These are phyloP conservation scores for Aphidius colemani DNA, from an alignment of 2,888 invertebrate genomes.

Conservation along the genomic window DNA sequence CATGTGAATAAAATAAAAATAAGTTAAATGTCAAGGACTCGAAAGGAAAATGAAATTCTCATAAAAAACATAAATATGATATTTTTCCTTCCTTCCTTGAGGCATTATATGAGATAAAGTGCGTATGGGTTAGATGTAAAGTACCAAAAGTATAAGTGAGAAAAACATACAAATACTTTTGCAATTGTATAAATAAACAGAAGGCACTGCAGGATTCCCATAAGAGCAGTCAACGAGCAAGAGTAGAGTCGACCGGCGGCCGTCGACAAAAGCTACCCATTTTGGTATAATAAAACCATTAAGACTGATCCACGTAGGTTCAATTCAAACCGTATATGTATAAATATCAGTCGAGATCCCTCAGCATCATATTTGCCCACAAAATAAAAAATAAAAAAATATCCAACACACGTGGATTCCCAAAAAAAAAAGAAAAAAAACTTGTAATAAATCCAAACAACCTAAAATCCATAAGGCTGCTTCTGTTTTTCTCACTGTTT, in stretches of 20 bases:
- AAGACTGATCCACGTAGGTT: conserved; percentile 59
- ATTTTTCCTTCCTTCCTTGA: too few species aligned
- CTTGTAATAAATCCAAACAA: conserved; percentile 56
- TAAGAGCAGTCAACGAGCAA: neutral
- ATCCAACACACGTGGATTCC: conserved; percentile 25
- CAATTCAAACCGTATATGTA: conserved; percentile 59
- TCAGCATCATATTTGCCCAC: conserved; percentile 33
- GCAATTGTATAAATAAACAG: too few species aligned
- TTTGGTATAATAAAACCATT: conserved; percentile 61
- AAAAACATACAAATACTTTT: too few species aligned
- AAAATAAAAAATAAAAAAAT: conserved; percentile 9
- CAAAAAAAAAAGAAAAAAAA: conserved; percentile 38
- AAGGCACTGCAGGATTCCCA: conserved; percentile 1
- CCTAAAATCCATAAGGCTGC: too few species aligned
- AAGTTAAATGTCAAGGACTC: too few species aligned
- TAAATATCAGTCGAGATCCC: conserved; percentile 59
- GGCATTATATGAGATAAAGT: too few species aligned
- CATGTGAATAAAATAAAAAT: too few species aligned
- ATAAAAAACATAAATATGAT: too few species aligned
- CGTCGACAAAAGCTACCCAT: conserved; percentile 33
- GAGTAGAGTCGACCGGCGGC: conserved; percentile 25
- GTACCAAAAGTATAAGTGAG: too few species aligned
- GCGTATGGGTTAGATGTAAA: too few species aligned
- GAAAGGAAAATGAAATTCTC: too few species aligned
- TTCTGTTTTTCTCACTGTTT: too few species aligned